Evolutionary conservation across 2,797 vertebrate genomes (phyloP).

Genomic region (Vultur gryphus): DNA sequence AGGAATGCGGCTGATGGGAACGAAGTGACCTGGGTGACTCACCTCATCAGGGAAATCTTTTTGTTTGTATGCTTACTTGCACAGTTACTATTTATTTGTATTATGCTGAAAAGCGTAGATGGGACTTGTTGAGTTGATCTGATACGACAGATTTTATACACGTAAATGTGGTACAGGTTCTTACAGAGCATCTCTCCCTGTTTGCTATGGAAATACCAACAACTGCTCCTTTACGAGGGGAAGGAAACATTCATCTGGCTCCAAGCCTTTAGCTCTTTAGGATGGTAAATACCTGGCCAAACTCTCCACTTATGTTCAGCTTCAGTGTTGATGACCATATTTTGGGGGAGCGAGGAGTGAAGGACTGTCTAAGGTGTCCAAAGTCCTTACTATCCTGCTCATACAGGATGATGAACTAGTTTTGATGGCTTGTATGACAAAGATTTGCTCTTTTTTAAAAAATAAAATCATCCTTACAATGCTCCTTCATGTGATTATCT

Average conservation of each 20-base stretch:
- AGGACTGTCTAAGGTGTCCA: neutral
- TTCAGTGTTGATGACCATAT: rapidly evolving
- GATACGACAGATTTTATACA: neutral
- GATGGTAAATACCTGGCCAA: neutral
- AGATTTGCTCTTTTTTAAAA: neutral
- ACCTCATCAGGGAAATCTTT: neutral
- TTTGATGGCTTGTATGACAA: neutral
- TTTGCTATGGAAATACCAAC: neutral
- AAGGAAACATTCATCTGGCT: neutral
- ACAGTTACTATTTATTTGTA: neutral
- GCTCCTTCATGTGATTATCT: neutral
- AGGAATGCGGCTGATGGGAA: neutral
- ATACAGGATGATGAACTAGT: neutral
- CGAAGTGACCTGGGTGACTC: neutral
- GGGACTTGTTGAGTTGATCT: neutral
- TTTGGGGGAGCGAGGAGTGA: neutral
- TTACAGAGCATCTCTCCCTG: rapidly evolving
- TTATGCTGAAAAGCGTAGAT: rapidly evolving
- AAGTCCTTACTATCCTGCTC: neutral
- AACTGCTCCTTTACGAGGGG: neutral
- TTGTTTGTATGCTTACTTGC: rapidly evolving
- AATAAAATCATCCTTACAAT: neutral
- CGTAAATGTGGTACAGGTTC: rapidly evolving
- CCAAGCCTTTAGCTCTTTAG: neutral
- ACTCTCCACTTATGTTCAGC: neutral